phyloP scores from a whole-genome alignment of 2,888 invertebrate species.

The Aphodius sticticus region DNA sequence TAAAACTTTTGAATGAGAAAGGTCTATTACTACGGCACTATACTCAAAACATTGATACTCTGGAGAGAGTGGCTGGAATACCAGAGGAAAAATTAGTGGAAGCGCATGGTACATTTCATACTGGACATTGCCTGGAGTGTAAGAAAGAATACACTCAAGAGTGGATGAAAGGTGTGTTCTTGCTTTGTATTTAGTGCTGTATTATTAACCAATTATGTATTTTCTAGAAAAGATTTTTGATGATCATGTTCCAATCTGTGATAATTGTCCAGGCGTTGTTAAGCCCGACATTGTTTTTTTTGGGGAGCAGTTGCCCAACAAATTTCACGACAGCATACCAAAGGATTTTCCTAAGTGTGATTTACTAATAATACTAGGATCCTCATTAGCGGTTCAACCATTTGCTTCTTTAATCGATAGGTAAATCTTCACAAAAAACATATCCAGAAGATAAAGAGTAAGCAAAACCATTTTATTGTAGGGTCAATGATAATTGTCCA shows the following conservation, averaged over 20 bases:
- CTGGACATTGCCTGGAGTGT: conserved; percentile 86
- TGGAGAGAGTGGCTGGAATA: conserved; percentile 87
- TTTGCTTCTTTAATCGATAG: conserved; percentile 88
- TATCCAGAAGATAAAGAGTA: too few relatives aligned
- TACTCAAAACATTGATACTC: conserved; percentile 93
- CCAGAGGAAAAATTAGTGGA: conserved; percentile 87
- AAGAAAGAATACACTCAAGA: conserved; percentile 74
- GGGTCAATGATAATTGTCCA: conserved; percentile 76
- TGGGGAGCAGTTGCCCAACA: conserved; percentile 85
- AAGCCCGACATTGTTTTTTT: conserved; percentile 98
- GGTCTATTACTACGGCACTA: conserved; percentile 78
- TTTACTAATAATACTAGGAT: conserved; percentile 93
- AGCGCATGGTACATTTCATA: conserved; percentile 93
- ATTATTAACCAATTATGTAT: background rate
- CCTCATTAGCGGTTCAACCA: conserved; percentile 92
- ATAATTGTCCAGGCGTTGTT: conserved; percentile 73
- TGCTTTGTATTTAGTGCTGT: too few relatives aligned
- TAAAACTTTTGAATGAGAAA: conserved; percentile 84
- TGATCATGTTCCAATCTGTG: conserved; percentile 80
- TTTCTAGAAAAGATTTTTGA: conserved; percentile 74
- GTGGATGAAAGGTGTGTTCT: conserved; percentile 82
- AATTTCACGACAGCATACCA: conserved; percentile 74
- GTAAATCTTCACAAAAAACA: conserved; percentile 60
- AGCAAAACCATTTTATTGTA: conserved; percentile 48
- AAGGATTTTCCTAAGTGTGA: conserved; percentile 88